phyloP scores from a whole-genome alignment of 2,797 vertebrate genomes.

The Xerus rutilus region DNA sequence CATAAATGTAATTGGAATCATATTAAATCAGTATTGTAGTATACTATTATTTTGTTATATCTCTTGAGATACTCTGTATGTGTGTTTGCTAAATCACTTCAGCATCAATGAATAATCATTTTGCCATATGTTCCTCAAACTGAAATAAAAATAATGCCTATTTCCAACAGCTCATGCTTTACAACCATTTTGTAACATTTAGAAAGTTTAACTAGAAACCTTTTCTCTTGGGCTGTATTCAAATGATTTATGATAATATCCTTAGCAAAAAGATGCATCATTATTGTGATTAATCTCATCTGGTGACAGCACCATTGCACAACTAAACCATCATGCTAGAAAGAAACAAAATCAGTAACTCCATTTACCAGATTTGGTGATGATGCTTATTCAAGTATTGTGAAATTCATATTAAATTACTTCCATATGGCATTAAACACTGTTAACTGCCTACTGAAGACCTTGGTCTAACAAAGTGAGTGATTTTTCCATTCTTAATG shows the following conservation, averaged over 20 bases:
- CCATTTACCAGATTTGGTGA: conserved; percentile 63
- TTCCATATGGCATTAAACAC: conserved; percentile 54
- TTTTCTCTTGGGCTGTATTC: conserved; percentile 65
- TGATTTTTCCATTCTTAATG: conserved; percentile 50
- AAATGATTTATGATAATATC: conserved; percentile 77
- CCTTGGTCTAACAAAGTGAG: conserved; percentile 37
- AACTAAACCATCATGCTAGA: conserved; percentile 64
- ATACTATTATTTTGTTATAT: neutral
- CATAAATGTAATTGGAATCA: neutral
- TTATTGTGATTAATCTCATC: conserved; percentile 81
- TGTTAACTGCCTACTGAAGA: conserved; percentile 67
- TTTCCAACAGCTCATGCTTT: conserved; percentile 58
- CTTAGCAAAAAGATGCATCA: conserved; percentile 74
- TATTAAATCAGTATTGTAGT: neutral
- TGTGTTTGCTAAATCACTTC: conserved; percentile 66
- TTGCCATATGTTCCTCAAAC: conserved; percentile 57
- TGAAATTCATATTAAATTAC: conserved; percentile 74
- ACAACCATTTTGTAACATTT: conserved; percentile 75
- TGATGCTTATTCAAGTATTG: conserved; percentile 65
- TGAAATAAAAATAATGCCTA: conserved; percentile 64
- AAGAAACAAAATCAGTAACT: conserved; percentile 62
- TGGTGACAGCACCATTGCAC: conserved; percentile 67
- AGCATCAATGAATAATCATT: conserved; percentile 63
- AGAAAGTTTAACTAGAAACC: conserved; percentile 72
- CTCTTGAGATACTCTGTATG: neutral